These are phyloP conservation scores for Micropoecilia bifurca DNA, from an alignment of 2,797 vertebrate genomes.

Conservation along the genomic window DNA sequence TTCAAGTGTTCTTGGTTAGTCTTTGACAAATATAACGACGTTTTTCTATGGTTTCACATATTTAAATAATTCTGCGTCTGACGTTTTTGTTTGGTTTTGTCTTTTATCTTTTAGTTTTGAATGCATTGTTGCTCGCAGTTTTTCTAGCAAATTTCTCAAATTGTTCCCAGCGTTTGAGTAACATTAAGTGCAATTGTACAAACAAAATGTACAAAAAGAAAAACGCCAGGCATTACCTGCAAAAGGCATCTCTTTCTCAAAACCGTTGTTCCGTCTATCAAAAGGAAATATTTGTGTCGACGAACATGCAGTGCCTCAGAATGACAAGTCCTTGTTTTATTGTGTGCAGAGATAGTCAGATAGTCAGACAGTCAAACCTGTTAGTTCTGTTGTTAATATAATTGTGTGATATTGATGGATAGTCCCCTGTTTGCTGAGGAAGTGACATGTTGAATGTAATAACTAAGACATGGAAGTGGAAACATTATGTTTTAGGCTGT, in stretches of 20 bases:
- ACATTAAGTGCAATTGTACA: neutral
- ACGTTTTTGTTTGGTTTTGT: neutral
- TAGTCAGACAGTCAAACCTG: too few species aligned
- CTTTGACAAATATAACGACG: slow-evolving; percentile 29
- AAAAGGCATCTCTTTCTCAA: too few species aligned
- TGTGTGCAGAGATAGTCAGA: too few species aligned
- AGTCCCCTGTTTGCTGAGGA: neutral
- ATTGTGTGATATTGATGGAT: neutral
- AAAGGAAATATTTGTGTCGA: too few species aligned
- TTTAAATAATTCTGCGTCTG: slow-evolving; percentile 9
- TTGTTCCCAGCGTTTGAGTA: too few species aligned
- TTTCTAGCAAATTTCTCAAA: too few species aligned
- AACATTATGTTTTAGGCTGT: neutral
- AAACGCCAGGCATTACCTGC: too few species aligned
- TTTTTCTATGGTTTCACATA: slow-evolving; percentile 28
- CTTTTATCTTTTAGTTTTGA: neutral
- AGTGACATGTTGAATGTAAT: neutral
- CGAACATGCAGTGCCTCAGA: too few species aligned
- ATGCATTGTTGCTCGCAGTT: neutral
- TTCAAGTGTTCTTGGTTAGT: slow-evolving; percentile 49
- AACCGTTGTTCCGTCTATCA: too few species aligned
- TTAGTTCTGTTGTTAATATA: too few species aligned
- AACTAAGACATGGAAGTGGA: neutral
- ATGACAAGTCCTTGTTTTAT: too few species aligned
- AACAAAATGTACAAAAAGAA: neutral